A percentile compares a stretch with the other conserved stretches of the same genome.
Evolutionary conservation across 2,113 vertebrate genomes (phyloP).

Genomic region (Orthonyx spaldingii): DNA sequence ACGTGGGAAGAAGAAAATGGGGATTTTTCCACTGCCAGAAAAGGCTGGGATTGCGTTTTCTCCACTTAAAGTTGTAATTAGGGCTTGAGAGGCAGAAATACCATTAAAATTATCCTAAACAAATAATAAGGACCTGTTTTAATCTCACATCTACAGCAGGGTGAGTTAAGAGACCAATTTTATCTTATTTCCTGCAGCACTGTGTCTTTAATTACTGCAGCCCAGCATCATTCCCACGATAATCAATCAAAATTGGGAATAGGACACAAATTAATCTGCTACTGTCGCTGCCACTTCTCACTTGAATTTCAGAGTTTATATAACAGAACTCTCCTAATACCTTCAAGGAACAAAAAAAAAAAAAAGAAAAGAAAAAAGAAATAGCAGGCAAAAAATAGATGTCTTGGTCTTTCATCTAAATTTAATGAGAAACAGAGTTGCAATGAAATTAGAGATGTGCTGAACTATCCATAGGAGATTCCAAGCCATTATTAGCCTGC

Average conservation of each 20-base stretch:
- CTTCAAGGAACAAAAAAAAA: background rate
- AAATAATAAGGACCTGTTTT: background rate
- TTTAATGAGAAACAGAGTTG: background rate
- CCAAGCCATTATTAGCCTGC: conserved; percentile 44
- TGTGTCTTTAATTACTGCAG: background rate
- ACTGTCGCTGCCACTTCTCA: background rate
- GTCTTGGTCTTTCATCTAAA: conserved; percentile 28
- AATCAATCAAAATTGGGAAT: background rate
- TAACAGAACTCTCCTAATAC: background rate
- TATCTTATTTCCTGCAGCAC: background rate
- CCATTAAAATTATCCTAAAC: background rate
- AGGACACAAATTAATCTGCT: background rate
- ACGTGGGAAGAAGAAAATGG: background rate
- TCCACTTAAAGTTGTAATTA: background rate
- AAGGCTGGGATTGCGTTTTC: background rate
- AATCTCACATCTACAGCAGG: background rate
- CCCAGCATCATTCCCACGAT: background rate
- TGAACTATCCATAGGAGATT: conserved; percentile 42
- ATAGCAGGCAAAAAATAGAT: background rate
- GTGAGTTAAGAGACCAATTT: background rate
- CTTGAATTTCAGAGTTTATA: background rate
- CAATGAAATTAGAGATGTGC: conserved; percentile 42
- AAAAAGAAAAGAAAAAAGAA: background rate
- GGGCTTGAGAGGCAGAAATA: background rate
- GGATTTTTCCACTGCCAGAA: background rate